Conservation (phyloP, 1,140 invertebrate species). For the Conus ventricosus region DNA sequence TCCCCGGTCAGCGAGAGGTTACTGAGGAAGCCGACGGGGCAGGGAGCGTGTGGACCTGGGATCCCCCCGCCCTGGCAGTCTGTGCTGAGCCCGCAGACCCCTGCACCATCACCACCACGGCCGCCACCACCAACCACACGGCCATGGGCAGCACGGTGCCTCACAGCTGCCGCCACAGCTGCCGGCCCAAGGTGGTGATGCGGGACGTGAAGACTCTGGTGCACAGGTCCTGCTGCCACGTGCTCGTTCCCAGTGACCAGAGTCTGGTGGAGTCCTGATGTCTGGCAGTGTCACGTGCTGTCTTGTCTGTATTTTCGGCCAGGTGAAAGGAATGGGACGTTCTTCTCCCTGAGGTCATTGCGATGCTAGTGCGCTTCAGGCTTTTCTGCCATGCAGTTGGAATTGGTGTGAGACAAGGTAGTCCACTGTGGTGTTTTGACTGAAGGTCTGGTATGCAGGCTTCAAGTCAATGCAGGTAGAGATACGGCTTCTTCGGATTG, state of each 20-base stretch:
- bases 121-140: neutral
- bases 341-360: neutral
- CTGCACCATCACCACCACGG: neutral
- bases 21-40: neutral
- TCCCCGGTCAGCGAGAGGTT: neutral
- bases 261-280: constrained; percentile 50
- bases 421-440: too few relatives aligned
- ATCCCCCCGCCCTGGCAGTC: neutral
- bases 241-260: constrained; percentile 33
- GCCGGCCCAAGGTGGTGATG: constrained; percentile 23
- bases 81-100: neutral
- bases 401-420: too few relatives aligned
- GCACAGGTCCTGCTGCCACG: constrained; percentile 46
- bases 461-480: neutral
- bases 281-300: neutral
- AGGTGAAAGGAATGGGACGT: too few relatives aligned
- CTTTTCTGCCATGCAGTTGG: neutral
- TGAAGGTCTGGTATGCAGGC: too few relatives aligned
- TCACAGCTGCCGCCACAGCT: neutral
- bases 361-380: neutral
- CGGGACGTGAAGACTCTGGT: constrained; percentile 39
- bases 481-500: too few relatives aligned
- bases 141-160: neutral
- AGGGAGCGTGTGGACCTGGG: neutral
- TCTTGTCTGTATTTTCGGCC: neutral